Evolutionary conservation across 2,888 invertebrate genomes (phyloP), one percentile per base, ranked within the genome.

Genomic region (Ommatoiulus sabulosus): DNA sequence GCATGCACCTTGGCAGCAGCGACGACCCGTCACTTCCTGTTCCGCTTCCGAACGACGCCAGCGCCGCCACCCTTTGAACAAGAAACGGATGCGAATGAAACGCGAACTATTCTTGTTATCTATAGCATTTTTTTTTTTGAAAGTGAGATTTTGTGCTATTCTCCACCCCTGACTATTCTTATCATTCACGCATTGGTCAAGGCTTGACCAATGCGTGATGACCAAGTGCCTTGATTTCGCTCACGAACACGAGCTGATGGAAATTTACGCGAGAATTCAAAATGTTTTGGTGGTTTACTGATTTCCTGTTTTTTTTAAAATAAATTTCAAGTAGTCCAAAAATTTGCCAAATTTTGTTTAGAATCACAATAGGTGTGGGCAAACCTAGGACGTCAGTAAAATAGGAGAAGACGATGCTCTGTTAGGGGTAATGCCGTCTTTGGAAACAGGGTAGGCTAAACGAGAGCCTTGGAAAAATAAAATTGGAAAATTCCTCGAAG

Each of bases 1-100:
- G 72, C 72, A 72, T 72, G 72, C 72, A 72, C 72, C 72, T 72
- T 72, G 72, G 72, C 10, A 72, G 72, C 72, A 24, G 7, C 24
- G 24, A 72, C 20, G 72, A 72, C 20, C 1, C 72, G 24, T 72
- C 72, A 72, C 72, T 72, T 72, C 72, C 72, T 72, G 48, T 48
- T 57, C 17, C 57, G 57, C 57, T 57, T 48, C 57, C 4, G 57
- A 17, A 57, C 46, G 46, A 10, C 46, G n/a, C 2, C 57, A 17
- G 57, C 57, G 57, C n/a, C 57, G n/a, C 35, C 35, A 35, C 35
- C 35, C 35, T 35, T 35, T 35, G 35, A 35, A 35, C 35, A 35
- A 35, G 35, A 35, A 35, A 35, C 35, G 35, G 35, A 35, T 35
- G 35, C 35, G 1, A 35, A 35, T 35, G 35, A 35, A 35, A 35